Evolutionary conservation across 2,888 invertebrate species (phyloP), one percentile per base, ranked within the genome.

Genomic region (Ichneumoninae sp.): DNA sequence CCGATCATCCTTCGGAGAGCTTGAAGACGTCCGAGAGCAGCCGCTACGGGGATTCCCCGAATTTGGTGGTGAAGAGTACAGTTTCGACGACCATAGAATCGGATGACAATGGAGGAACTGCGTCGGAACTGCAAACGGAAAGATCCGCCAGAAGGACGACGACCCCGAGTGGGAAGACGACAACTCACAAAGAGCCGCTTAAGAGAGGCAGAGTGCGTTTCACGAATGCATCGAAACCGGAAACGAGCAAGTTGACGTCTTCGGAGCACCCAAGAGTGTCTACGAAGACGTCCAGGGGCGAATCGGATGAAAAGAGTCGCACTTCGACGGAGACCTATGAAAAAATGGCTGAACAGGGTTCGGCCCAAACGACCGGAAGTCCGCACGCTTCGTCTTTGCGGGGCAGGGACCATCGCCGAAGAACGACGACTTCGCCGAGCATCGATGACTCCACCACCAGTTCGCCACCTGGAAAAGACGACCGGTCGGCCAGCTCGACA

Each of bases 201-300:
- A 66, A 66, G 10, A 75, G 81, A 79, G 84, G 84, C 16, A 65
- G 81, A 75, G 70, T 70, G 30, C 84, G 84, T 66, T 84, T 60
- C 10, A 70, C 80, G 1, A 16, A 54, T 19, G 10, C n/a, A 4
- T 16, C 47, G 4, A 77, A 62, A 65, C 33, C 72, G 8, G 40
- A 6, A 3, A 3, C 22, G 36, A 68, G 40, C 0, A 54, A 54
- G 7, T 54, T 54, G n/a, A 8, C 52, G 16, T 30, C 30, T 33
- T 16, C 5, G 30, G 60, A 60, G 10, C 33, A 30, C 33, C 16
- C 3, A 7, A 33, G 60, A 30, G 5, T 5, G 7, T 19, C 52
- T 3, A 19, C 19, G 19, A 54, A 54, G 52, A 54, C 52, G 6
- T 8, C 19, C 52, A 16, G 16, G 10, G 5, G 13, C 30, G 16